Conservation (phyloP, 1,140 invertebrate genomes). For the Trachymyrmex septentrionalis region DNA sequence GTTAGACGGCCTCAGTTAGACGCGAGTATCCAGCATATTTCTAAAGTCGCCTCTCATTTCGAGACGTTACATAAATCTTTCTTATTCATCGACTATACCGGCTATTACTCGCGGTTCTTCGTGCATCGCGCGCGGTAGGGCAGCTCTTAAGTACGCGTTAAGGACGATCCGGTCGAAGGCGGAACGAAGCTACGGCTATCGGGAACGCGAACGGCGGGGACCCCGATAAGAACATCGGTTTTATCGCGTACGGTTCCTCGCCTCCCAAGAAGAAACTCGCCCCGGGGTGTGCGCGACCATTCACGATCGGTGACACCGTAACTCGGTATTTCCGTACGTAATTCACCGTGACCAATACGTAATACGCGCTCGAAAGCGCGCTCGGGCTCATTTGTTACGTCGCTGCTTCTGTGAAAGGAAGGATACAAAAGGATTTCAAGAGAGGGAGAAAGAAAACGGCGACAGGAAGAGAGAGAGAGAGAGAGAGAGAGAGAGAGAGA, state of each 20-base stretch:
- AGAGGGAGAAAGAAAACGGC: slow-evolving; percentile 46
- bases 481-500: background rate
- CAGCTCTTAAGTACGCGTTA: slow-evolving; percentile 36
- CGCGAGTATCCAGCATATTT: background rate
- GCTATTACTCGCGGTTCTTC: slow-evolving; percentile 18
- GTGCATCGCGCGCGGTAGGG: slow-evolving; percentile 31
- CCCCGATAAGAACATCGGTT: slow-evolving; percentile 68
- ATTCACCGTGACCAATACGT: slow-evolving; percentile 77
- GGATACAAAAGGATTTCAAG: slow-evolving; percentile 47
- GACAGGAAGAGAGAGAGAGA: no score
- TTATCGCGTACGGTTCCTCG: slow-evolving; percentile 60
- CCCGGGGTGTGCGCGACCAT: slow-evolving; percentile 37
- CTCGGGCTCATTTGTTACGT: slow-evolving; percentile 73
- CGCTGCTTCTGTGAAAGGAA: slow-evolving; percentile 40
- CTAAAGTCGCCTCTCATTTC: slow-evolving; percentile 13
- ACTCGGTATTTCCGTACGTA: slow-evolving; percentile 67
- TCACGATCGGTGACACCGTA: slow-evolving; percentile 70
- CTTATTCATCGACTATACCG: slow-evolving; percentile 37
- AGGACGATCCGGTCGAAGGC: slow-evolving; percentile 39
- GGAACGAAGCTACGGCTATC: slow-evolving; percentile 36
- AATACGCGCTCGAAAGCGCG: slow-evolving; percentile 70
- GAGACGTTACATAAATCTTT: slow-evolving; percentile 45
- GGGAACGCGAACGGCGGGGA: slow-evolving; percentile 10
- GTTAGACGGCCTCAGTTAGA: slow-evolving; percentile 14
- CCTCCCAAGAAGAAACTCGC: slow-evolving; percentile 71